A percentile compares a stretch with the other conserved stretches of the same genome.
These are phyloP conservation scores for Pica pica DNA, from an alignment of 2,113 vertebrate species.

Conservation along the genomic window DNA sequence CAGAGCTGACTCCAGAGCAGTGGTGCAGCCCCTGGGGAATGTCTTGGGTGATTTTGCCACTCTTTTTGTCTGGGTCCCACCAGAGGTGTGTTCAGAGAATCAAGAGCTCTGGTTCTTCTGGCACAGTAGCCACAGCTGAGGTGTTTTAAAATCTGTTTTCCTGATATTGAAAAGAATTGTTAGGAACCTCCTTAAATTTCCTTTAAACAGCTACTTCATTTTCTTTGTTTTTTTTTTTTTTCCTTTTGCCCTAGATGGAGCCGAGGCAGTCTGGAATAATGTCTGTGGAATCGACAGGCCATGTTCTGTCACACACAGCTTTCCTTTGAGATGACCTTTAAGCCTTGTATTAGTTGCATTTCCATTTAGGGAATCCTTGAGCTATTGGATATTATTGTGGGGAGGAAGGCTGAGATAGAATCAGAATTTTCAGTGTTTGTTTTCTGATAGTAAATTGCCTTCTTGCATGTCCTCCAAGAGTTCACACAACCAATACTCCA, in stretches of 20 bases:
- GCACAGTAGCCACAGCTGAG: background rate
- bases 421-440: background rate
- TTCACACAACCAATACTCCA: background rate
- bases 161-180: background rate
- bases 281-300: background rate
- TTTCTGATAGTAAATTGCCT: background rate
- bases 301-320: background rate
- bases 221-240: background rate
- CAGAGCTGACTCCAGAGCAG: background rate
- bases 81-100: background rate
- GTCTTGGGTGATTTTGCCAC: background rate
- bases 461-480: background rate
- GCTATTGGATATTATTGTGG: background rate
- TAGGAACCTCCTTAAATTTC: slow-evolving; percentile 24
- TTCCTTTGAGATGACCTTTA: slow-evolving; percentile 33
- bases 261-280: background rate
- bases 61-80: background rate
- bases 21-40: background rate
- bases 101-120: background rate
- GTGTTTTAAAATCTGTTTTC: background rate
- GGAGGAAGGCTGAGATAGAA: background rate
- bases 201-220: background rate
- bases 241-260: background rate
- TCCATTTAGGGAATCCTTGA: slow-evolving; percentile 30
- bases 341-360: background rate